These are phyloP conservation scores for Drosophila bifasciata DNA, from an alignment of 1,140 invertebrate species.

Conservation along the genomic window DNA sequence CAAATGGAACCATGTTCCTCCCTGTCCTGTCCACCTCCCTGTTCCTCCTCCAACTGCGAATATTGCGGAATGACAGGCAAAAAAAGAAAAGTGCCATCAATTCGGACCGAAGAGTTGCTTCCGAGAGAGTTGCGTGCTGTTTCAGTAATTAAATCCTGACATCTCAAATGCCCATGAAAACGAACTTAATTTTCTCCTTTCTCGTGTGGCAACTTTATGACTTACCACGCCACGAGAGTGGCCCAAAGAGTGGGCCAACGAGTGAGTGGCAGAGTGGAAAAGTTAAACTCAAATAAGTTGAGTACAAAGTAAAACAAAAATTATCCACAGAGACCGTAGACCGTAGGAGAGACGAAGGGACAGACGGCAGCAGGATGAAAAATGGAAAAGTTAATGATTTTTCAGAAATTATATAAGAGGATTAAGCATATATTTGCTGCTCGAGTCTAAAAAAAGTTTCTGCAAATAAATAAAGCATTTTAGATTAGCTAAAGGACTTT, in stretches of 20 bases:
- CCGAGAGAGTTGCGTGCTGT: constrained; percentile 60
- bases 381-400: constrained; percentile 1
- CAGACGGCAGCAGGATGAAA: background rate
- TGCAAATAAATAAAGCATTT: background rate
- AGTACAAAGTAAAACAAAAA: constrained; percentile 29
- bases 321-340: no score
- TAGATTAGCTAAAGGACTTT: no score
- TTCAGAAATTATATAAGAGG: constrained; percentile 2
- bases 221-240: constrained; percentile 5
- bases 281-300: constrained; percentile 14
- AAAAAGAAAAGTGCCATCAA: constrained; percentile 41
- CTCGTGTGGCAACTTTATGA: constrained; percentile 40
- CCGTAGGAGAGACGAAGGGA: background rate
- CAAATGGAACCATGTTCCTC: constrained; percentile 5
- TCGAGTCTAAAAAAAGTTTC: no score
- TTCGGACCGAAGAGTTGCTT: constrained; percentile 51
- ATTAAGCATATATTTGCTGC: no score
- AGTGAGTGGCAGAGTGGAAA: constrained; percentile 10
- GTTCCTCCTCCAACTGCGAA: constrained; percentile 9
- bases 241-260: background rate
- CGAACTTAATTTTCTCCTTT: constrained; percentile 47
- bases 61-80: constrained; percentile 45
- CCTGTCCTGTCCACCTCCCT: background rate
- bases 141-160: constrained; percentile 61
- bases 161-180: constrained; percentile 49